Evolutionary conservation across 2,888 invertebrate species (phyloP).

Genomic region (Hirtodrosophila cameraria): DNA sequence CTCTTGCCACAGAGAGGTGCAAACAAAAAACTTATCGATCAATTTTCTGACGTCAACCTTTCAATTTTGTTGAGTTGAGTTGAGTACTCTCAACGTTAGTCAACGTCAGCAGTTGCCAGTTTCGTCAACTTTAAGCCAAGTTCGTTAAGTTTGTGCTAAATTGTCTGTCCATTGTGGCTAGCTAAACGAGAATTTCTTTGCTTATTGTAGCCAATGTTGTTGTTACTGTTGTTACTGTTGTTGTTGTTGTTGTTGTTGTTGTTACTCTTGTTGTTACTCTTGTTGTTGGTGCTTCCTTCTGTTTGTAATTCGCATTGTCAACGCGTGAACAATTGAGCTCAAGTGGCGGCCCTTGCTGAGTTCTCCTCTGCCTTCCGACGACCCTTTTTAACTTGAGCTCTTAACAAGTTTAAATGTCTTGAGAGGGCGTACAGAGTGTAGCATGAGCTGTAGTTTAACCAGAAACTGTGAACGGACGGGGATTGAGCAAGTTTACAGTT

Average conservation of each 20-base stretch:
- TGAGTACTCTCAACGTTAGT: too few species aligned
- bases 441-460: too few species aligned
- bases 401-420: slow-evolving; percentile 67
- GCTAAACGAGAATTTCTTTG: slow-evolving; percentile 29
- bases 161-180: slow-evolving; percentile 37
- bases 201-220: slow-evolving; percentile 11
- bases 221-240: background rate
- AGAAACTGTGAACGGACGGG: too few species aligned
- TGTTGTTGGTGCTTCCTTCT: slow-evolving; percentile 6
- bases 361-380: background rate
- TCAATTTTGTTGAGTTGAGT: slow-evolving; percentile 24
- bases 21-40: slow-evolving; percentile 38
- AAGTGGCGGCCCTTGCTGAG: slow-evolving; percentile 54
- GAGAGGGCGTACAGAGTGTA: background rate
- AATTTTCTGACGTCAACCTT: slow-evolving; percentile 21
- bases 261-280: slow-evolving; percentile 5
- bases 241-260: slow-evolving; percentile 11
- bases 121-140: slow-evolving; percentile 28
- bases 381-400: slow-evolving; percentile 30
- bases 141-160: slow-evolving; percentile 34
- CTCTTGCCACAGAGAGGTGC: slow-evolving; percentile 22
- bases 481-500: too few species aligned
- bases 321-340: slow-evolving; percentile 74
- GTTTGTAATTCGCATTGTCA: slow-evolving; percentile 63
- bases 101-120: background rate